A percentile compares a stretch with the other conserved stretches of the same genome.
phyloP scores from a whole-genome alignment of 2,888 invertebrate genomes.

The Amblyjoppa proteus region DNA sequence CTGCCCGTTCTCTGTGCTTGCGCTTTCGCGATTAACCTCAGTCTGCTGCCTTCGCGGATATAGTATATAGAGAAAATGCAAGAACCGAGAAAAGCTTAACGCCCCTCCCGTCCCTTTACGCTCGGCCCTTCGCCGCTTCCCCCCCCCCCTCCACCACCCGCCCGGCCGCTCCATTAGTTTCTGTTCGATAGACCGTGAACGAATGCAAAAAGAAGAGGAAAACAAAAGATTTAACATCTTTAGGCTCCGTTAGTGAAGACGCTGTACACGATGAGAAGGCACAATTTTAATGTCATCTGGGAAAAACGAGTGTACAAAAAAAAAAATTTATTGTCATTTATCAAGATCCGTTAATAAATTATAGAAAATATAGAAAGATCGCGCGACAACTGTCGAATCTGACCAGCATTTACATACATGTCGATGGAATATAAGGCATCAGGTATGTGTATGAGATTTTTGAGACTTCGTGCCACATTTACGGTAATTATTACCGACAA shows the following conservation, averaged over 20 bases:
- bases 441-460: no score
- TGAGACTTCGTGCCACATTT: no score
- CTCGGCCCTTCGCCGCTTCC: slow-evolving; percentile 16
- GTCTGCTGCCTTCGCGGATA: slow-evolving; percentile 74
- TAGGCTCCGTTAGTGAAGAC: background rate
- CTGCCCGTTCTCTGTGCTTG: slow-evolving; percentile 44
- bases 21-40: slow-evolving; percentile 77
- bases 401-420: no score
- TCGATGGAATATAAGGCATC: no score
- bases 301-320: no score
- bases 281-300: background rate
- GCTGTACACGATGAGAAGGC: background rate
- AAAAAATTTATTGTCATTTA: no score
- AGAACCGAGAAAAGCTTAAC: slow-evolving; percentile 55
- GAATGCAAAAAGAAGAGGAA: slow-evolving; percentile 21
- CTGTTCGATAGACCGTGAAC: slow-evolving; percentile 38
- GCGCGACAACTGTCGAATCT: no score
- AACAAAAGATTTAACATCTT: background rate
- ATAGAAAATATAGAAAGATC: no score
- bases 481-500: no score
- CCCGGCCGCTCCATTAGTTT: slow-evolving; percentile 1
- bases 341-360: no score
- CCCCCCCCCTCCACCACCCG: no score
- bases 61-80: slow-evolving; percentile 55
- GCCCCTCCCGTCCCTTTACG: slow-evolving; percentile 6